Conservation (phyloP, 1,140 invertebrate species). For the Bombus soroeensis region DNA sequence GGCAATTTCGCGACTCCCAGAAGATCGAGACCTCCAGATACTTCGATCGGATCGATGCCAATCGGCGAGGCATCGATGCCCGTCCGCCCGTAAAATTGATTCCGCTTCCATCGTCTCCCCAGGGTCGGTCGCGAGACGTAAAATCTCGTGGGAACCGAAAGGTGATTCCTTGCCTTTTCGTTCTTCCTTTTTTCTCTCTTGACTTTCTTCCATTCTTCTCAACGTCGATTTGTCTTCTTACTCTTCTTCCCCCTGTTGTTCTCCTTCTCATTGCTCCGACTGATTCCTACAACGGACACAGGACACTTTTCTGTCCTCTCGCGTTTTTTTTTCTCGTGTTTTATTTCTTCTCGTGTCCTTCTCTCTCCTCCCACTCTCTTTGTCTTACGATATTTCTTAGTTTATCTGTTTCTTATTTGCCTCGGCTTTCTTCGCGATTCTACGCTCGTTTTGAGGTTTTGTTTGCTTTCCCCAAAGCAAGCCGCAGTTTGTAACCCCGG, state of each 20-base stretch:
- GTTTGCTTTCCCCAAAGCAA: conserved; percentile 65
- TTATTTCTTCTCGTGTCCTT: conserved; percentile 54
- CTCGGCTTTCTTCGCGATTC: not conserved
- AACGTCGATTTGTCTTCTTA: not conserved
- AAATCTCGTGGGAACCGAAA: conserved; percentile 78
- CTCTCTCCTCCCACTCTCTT: not conserved
- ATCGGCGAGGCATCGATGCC: conserved; percentile 69
- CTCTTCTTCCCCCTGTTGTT: not conserved
- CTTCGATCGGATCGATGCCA: conserved; percentile 64
- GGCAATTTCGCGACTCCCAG: conserved; percentile 50
- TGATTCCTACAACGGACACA: conserved; percentile 31
- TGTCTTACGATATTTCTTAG: not conserved
- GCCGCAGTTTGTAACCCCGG: conserved; percentile 7
- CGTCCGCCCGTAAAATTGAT: conserved; percentile 78
- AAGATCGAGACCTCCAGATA: conserved; percentile 40
- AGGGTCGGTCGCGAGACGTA: conserved; percentile 70
- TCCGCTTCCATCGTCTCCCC: conserved; percentile 65
- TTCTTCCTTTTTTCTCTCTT: not conserved
- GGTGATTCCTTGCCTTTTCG: conserved; percentile 68
- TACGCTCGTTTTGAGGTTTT: conserved; percentile 11
- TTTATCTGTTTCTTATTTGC: conserved; percentile 47
- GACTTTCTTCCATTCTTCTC: not conserved
- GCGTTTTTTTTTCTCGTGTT: conserved; percentile 34
- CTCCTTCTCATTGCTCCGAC: not conserved
- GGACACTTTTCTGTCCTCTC: conserved; percentile 54